Evolutionary conservation across 2,113 vertebrate species (phyloP), one percentile per base, ranked within the genome.

Genomic region (Pimephales promelas): DNA sequence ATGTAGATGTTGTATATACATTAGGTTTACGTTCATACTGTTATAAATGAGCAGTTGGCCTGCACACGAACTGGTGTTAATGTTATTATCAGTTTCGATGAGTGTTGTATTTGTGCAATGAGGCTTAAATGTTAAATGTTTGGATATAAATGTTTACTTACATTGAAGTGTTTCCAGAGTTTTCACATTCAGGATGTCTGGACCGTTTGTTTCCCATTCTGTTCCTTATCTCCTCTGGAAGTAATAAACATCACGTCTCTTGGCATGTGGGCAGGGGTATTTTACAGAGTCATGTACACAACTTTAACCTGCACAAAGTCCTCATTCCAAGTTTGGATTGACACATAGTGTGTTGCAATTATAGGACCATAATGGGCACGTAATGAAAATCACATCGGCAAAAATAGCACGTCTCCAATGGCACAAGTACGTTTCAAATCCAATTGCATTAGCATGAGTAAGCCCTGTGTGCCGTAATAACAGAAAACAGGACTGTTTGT

Each of bases 371-470:
- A 10, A 79, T 62, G 7, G 71, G 22, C 22, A 73, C 0, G n/a
- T 40, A 24, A 40, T 52, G 10, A 64, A 85, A 85, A 76, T 75
- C n/a, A 76, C 24, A 31, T 31, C 1, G 13, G 43, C 43, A 71
- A 16, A 76, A 81, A 77, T 76, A 62, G 71, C 47, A 22, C 59
- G 71, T 81, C 47, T 54, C 52, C 75, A 75, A 20, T 62, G 45
- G 28, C 24, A 7, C 78, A 47, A 59, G 54, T 56, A 10, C 31
- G 36, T 49, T 36, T 49, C 24, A 56, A 81, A 61, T 72, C 83
- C 45, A 36, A 59, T 24, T 26, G 72, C 64, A 22, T 47, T 49
- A 82, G 78, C 49, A 59, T 36, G 74, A n/a, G 20, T 79, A 68
- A 34, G 52, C 36, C 40, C 14, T 45, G 43, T 40, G 49, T 49